Conservation (phyloP, 2,113 vertebrate species). For the Xiphophorus maculatus region DNA sequence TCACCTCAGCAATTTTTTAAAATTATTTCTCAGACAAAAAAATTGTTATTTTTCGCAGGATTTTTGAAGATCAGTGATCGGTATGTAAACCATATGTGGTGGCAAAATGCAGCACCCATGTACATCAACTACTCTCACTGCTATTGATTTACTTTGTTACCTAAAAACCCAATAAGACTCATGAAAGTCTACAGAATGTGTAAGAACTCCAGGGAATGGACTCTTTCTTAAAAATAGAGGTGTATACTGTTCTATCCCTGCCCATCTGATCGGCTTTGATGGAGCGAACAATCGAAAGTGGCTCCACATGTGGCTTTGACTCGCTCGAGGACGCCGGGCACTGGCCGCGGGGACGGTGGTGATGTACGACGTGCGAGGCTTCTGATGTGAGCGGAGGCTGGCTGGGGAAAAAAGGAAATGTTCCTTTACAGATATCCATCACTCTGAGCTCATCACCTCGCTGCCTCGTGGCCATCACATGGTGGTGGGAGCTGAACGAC, state of each 20-base stretch:
- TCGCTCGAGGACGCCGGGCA: conserved; percentile 25
- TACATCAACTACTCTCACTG: no score
- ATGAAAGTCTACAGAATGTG: not conserved
- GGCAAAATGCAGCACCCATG: no score
- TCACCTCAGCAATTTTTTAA: no score
- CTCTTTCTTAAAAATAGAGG: no score
- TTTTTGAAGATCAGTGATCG: no score
- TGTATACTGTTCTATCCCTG: conserved; percentile 8
- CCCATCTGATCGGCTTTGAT: conserved; percentile 33
- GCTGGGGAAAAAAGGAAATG: conserved; percentile 73
- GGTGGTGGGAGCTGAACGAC: conserved; percentile 55
- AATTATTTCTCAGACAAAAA: no score
- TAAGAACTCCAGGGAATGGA: conserved; percentile 5
- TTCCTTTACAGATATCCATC: conserved; percentile 83
- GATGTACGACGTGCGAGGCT: conserved; percentile 78
- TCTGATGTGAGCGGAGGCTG: conserved; percentile 78
- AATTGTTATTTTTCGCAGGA: no score
- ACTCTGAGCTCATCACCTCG: conserved; percentile 79
- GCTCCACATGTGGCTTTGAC: conserved; percentile 67
- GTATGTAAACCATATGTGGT: no score
- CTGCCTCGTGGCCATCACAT: conserved; percentile 73
- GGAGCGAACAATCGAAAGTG: conserved; percentile 34
- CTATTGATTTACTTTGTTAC: not conserved
- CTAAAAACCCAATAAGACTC: not conserved
- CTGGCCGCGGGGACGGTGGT: conserved; percentile 52